Percentiles rank a stretch among this genome's conserved stretches.
Evolutionary conservation across 2,113 vertebrate genomes (phyloP).

Genomic region (Enhydra lutris): DNA sequence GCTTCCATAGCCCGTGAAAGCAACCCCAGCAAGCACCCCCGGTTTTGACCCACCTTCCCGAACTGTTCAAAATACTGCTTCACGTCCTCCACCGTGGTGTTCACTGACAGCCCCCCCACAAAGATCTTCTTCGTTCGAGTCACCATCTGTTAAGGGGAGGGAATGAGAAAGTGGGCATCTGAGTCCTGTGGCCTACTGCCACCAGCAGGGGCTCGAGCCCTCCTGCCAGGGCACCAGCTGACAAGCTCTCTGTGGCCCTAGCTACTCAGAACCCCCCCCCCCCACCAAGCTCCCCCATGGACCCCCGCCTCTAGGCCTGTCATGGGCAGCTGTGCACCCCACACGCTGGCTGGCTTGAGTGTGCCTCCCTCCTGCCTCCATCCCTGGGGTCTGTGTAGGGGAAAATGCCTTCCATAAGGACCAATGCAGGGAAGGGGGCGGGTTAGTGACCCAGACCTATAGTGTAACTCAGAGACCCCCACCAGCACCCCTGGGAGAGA

Average conservation of each 20-base stretch:
- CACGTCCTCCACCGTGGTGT: slow-evolving; percentile 98
- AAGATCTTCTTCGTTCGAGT: slow-evolving; percentile 99
- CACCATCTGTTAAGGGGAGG: slow-evolving; percentile 91
- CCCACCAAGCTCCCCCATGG: background rate
- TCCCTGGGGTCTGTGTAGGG: background rate
- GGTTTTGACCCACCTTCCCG: slow-evolving; percentile 91
- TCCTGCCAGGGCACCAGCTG: slow-evolving; percentile 75
- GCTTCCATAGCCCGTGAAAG: background rate
- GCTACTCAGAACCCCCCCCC: slow-evolving; percentile 28
- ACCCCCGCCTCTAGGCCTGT: slow-evolving; percentile 51
- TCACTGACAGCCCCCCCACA: slow-evolving; percentile 97
- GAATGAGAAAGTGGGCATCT: slow-evolving; percentile 77
- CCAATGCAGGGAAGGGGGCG: background rate
- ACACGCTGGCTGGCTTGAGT: background rate
- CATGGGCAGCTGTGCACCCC: slow-evolving; percentile 64
- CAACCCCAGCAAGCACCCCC: background rate
- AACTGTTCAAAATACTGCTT: slow-evolving; percentile 99
- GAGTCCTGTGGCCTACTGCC: slow-evolving; percentile 63
- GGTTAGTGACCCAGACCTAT: background rate
- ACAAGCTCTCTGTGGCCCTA: slow-evolving; percentile 70
- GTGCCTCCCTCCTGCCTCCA: background rate
- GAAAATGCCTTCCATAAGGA: slow-evolving; percentile 15
- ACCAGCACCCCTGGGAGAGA: slow-evolving; percentile 30
- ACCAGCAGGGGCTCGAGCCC: slow-evolving; percentile 66
- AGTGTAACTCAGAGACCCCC: background rate